Conservation (phyloP, 2,888 invertebrate species). For the Cepaea hortensis region DNA sequence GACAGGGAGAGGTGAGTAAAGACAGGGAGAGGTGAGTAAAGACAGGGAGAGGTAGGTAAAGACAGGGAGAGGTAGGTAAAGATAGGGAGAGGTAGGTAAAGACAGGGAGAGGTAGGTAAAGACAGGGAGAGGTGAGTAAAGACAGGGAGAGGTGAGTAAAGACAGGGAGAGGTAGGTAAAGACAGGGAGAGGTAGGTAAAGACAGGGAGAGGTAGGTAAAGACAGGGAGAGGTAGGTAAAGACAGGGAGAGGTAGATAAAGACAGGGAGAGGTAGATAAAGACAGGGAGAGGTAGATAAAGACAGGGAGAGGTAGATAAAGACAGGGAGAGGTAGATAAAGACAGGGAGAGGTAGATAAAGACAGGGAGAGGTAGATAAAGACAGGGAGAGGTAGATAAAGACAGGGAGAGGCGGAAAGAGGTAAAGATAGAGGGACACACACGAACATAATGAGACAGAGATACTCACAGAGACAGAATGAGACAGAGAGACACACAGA, state of each 20-base stretch:
- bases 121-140: too few species aligned
- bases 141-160: not conserved
- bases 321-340: not conserved
- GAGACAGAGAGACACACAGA: slow-evolving; percentile 20
- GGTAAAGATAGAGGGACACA: slow-evolving; percentile 18
- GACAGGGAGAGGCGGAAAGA: not conserved
- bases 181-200: not conserved
- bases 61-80: not conserved
- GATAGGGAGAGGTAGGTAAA: not conserved
- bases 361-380: not conserved
- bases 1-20: not conserved
- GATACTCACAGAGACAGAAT: not conserved
- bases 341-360: not conserved
- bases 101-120: not conserved
- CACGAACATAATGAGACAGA: not conserved
- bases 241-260: too few species aligned
- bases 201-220: not conserved
- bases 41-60: not conserved
- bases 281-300: not conserved
- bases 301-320: too few species aligned
- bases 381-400: not conserved
- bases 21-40: not conserved
- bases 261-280: not conserved
- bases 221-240: too few species aligned
- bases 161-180: not conserved